Evolutionary conservation across 2,113 vertebrate species (phyloP), one percentile per base, ranked within the genome.

Genomic region (Fulmarus glacialis): DNA sequence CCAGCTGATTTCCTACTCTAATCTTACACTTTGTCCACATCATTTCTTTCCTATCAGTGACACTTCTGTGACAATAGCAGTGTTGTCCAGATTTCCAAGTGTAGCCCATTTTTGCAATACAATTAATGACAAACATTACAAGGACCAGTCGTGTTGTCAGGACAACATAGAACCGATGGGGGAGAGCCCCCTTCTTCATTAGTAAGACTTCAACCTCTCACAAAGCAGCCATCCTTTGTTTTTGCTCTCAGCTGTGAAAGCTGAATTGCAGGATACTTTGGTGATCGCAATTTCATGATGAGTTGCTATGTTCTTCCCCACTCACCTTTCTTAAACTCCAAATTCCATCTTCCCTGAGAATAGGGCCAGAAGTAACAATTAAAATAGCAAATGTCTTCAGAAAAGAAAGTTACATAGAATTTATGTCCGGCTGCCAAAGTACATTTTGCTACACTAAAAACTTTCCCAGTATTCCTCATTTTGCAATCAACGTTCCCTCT

Each of bases 341-440:
- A 97, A 94, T 93, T 97, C 95, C 98, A 97, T 93, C 98, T 97
- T 98, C 98, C 98, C 98, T 98, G 98, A 98, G 98, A 98, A 98
- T 98, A 98, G 98, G 98, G 98, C 96, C 97, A 98, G 97, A 97
- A 98, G 96, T 96, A 97, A 97, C 94, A 97, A 98, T 91, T 91
- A 97, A 97, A 92, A 96, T 89, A 95, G 93, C 84, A 97, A 89
- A 93, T 63, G 97, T 98, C 94, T 98, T 97, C 96, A 96, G 94
- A 97, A 97, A 94, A 96, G 85, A 89, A 97, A 92, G 85, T 96
- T 95, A 95, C 36, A 90, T 1, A 96, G 87, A 97, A 96, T 96
- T 97, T 95, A 94, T 4, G 34, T 96, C 93, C 55, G 92, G 80
- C 90, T 92, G 81, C 89, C 92, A 94, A 62, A 93, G 96, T 97